Evolutionary conservation across 1,140 invertebrate species (phyloP).

Genomic region (Maniola jurtina): DNA sequence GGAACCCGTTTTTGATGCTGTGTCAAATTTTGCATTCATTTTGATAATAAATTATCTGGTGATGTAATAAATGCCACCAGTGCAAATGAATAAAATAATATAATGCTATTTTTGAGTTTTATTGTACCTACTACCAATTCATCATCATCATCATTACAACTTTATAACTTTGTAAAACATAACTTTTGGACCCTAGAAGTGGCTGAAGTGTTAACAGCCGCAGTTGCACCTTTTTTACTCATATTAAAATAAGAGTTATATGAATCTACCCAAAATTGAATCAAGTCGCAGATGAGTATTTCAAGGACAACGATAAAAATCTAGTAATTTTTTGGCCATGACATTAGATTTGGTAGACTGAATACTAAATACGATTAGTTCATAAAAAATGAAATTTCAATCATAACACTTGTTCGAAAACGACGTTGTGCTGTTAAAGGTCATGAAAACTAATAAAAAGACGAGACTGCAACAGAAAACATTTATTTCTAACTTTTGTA

Average conservation of each 20-base stretch:
- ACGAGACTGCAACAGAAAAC: slow-evolving; percentile 6
- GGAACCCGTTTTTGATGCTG: slow-evolving; percentile 19
- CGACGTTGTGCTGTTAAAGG: slow-evolving; percentile 56
- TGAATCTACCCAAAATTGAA: too few relatives aligned
- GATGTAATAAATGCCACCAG: slow-evolving; percentile 35
- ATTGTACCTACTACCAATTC: not conserved
- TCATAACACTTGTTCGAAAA: slow-evolving; percentile 68
- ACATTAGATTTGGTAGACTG: too few relatives aligned
- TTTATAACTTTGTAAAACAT: too few relatives aligned
- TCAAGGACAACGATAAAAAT: too few relatives aligned
- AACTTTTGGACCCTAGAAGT: too few relatives aligned
- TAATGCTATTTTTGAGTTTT: slow-evolving; percentile 43
- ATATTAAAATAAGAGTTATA: too few relatives aligned
- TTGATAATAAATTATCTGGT: slow-evolving; percentile 17
- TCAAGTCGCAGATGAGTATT: too few relatives aligned
- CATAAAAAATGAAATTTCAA: slow-evolving; percentile 74
- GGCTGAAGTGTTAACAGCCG: too few relatives aligned
- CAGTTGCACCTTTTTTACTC: too few relatives aligned
- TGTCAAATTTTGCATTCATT: slow-evolving; percentile 23
- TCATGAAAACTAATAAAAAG: slow-evolving; percentile 46
- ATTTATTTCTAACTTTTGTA: not conserved
- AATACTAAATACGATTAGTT: slow-evolving; percentile 2
- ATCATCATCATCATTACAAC: too few relatives aligned
- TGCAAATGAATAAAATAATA: slow-evolving; percentile 65
- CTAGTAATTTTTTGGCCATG: too few relatives aligned